A percentile compares a stretch with the other conserved stretches of the same genome.
phyloP scores from a whole-genome alignment of 2,113 vertebrate species.

The Paradoxurus hermaphroditus region DNA sequence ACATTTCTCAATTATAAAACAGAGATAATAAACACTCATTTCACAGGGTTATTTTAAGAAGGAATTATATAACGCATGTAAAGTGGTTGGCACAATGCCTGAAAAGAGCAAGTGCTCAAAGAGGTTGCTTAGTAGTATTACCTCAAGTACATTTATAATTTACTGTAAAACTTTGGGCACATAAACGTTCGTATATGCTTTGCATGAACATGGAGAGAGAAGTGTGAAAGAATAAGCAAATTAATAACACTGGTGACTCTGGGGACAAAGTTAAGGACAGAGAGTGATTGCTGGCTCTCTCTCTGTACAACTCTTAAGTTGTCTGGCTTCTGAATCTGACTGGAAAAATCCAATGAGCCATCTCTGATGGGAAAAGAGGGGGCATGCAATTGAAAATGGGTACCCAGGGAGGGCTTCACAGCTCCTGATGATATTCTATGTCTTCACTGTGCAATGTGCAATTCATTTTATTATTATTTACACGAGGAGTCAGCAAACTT shows the following conservation, averaged over 20 bases:
- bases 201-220: background rate
- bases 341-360: constrained; percentile 12
- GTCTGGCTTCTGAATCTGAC: background rate
- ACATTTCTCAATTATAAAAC: background rate
- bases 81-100: background rate
- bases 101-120: background rate
- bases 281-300: background rate
- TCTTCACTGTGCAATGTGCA: background rate
- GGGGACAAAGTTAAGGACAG: background rate
- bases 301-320: background rate
- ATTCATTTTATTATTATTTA: background rate
- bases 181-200: background rate
- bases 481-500: background rate
- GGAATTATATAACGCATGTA: background rate
- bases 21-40: background rate
- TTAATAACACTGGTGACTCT: background rate
- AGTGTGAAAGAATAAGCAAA: background rate
- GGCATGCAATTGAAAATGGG: background rate
- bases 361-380: background rate
- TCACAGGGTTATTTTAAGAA: background rate
- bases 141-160: background rate
- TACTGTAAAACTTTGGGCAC: background rate
- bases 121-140: background rate
- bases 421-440: background rate
- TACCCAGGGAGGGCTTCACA: background rate